Base-by-base conservation (phyloP, 1,140 invertebrate species). In the Geopemphigus sp. region DNA sequence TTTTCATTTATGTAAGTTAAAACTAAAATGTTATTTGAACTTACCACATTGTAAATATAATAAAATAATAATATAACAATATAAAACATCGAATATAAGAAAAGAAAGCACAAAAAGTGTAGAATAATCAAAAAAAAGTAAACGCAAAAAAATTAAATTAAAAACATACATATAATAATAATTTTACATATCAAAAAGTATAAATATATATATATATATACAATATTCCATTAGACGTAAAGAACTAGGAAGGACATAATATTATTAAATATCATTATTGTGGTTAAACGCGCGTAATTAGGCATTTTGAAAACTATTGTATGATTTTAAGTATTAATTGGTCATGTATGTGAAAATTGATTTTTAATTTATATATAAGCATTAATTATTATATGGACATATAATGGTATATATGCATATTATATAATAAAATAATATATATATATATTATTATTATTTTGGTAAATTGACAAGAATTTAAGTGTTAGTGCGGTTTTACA, bases 1-100 rank as follows among this genome's bases (percentile, higher is more conserved):
- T 66, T 66, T 66, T 66, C 63, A 39, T 66, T 66, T 66, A 39
- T 39, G n/a, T 22, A 39, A 39, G 63, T 66, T 10, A 66, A 66
- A n/a, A 66, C 39, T 19, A 39, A 4, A 39, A 39, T 19, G 19
- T 8, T 64, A 39, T 39, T 39, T 64, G 19, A 10, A 64, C 29
- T 6, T 39, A 66, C 39, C 11, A 6, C 12, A 64, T 32, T 15
- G 29, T 66, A 39, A 66, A 22, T 66, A 66, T n/a, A 19, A 45
- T 22, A 45, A 8, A 45, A 45, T 66, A 61, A 66, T 45, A 45
- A 39, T 39, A 39, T 39, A 4, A 68, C 45, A 64, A 68, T 47
- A 68, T 47, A 47, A 47, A 68, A 17, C 32, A 68, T 68, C 39
- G n/a, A 24, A 68, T 68, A n/a, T n/a, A n/a, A n/a, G n/a, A n/a